A percentile compares a stretch with the other conserved stretches of the same genome.
Evolutionary conservation across 1,140 invertebrate genomes (phyloP).

Genomic region (Drosophila tristis): DNA sequence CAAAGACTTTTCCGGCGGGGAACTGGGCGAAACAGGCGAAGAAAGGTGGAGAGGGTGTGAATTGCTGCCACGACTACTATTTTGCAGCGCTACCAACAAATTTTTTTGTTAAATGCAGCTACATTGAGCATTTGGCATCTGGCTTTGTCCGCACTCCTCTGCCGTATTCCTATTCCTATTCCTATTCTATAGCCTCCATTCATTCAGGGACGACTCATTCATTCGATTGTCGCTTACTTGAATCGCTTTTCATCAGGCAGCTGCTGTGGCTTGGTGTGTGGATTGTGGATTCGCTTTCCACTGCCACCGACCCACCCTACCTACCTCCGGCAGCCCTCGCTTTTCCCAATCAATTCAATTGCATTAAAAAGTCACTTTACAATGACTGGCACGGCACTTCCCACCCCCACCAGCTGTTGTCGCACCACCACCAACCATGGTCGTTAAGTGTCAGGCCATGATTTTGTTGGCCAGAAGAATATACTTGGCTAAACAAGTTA

Average conservation of each 20-base stretch:
- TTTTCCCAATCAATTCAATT: slow-evolving; percentile 69
- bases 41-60: too few relatives aligned
- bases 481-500: slow-evolving; percentile 21
- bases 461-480: slow-evolving; percentile 45
- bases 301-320: neutral
- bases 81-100: slow-evolving; percentile 11
- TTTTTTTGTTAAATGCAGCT: slow-evolving; percentile 68
- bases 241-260: slow-evolving; percentile 46
- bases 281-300: slow-evolving; percentile 9
- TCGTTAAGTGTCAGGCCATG: slow-evolving; percentile 56
- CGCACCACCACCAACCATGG: slow-evolving; percentile 14
- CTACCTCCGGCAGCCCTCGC: too few relatives aligned
- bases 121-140: slow-evolving; percentile 45
- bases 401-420: slow-evolving; percentile 7
- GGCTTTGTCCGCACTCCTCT: slow-evolving; percentile 34
- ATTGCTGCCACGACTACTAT: neutral
- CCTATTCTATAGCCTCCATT: neutral
- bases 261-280: slow-evolving; percentile 9
- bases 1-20: slow-evolving; percentile 62
- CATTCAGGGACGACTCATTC: slow-evolving; percentile 17
- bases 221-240: slow-evolving; percentile 49
- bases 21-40: neutral
- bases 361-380: slow-evolving; percentile 72
- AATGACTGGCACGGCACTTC: slow-evolving; percentile 20
- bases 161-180: slow-evolving; percentile 13